Base-by-base conservation (phyloP, 2,888 invertebrate species). In the Lasioglossum vierecki region DNA sequence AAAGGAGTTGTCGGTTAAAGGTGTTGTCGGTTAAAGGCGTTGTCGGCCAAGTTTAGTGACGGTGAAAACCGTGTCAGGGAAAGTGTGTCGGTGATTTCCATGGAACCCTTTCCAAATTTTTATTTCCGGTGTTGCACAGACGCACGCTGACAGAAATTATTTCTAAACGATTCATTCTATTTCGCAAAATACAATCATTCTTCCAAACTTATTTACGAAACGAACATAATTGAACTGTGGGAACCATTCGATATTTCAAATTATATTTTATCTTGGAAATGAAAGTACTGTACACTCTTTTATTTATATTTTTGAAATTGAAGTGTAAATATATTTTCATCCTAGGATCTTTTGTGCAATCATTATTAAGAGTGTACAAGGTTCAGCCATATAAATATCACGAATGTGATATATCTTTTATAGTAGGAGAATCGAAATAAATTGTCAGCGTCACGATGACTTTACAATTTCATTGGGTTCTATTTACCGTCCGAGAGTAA, bases 121-220 rank as follows among this genome's bases (percentile, higher is more conserved):
- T n/a, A 11, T 57, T n/a, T n/a, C 57, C 3, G 22, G 3, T 9
- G 22, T 53, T 3, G 53, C 22, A 2, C 53, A 18, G 18, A 18
- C 2, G 18, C 6, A 2, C 49, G 0, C 18, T 5, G n/a, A 11
- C 11, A 0, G 11, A 57, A n/a, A n/a, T 11, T 1, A n/a, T n/a
- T 57, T 4, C 11, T 0, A 0, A n/a, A 57, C 57, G n/a, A 30
- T 60, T 60, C 6, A 26, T 26, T 26, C 11, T 13, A n/a, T 26
- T 11, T 60, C 5, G 26, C 5, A 1, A 26, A 13, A 26, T 26
- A 5, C 5, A 60, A 60, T 15, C 1, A 5, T 2, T 13, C 30
- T 30, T 26, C 13, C 60, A 0, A 60, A 15, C 5, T 30, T 13
- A 13, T 13, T 26, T 11, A 5, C 4, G 26, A 2, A 60, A 60